Conservation (phyloP, 2,113 vertebrate species). For the Xiphophorus couchianus region DNA sequence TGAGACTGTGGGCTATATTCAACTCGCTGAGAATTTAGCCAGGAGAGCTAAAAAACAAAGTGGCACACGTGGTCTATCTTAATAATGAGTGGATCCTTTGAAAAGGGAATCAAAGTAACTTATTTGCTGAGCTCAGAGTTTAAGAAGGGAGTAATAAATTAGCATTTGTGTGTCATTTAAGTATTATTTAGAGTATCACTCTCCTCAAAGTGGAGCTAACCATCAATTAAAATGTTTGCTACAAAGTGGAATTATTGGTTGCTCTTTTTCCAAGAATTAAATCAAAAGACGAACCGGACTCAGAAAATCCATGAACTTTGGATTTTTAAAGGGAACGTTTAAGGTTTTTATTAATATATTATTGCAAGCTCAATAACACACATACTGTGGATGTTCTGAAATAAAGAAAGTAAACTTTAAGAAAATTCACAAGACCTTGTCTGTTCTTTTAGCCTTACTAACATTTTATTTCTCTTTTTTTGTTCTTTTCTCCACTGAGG, state of each 20-base stretch:
- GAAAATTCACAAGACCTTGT: neutral
- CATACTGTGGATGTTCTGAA: neutral
- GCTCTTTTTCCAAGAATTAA: neutral
- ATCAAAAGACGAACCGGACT: conserved; percentile 2
- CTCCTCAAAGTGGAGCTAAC: conserved; percentile 1
- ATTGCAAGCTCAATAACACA: neutral
- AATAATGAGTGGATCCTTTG: conserved; percentile 43
- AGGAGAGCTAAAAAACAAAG: conserved; percentile 54
- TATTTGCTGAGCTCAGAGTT: neutral
- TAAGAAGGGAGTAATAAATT: conserved; percentile 6
- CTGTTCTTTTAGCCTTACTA: too few relatives aligned
- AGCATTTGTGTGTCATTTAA: conserved; percentile 16
- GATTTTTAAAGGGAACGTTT: conserved; percentile 8
- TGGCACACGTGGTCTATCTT: conserved; percentile 62
- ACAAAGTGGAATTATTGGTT: neutral
- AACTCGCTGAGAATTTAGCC: conserved; percentile 47
- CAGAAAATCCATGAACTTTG: neutral
- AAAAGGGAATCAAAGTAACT: conserved; percentile 33
- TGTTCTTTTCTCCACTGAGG: neutral
- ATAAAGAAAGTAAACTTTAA: neutral
- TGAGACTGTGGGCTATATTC: conserved; percentile 49
- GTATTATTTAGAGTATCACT: conserved; percentile 19
- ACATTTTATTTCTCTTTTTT: neutral
- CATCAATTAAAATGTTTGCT: conserved; percentile 5
- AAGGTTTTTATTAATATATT: neutral